Base-by-base conservation (phyloP, 2,113 vertebrate species). In the Sebastes schlegelii region DNA sequence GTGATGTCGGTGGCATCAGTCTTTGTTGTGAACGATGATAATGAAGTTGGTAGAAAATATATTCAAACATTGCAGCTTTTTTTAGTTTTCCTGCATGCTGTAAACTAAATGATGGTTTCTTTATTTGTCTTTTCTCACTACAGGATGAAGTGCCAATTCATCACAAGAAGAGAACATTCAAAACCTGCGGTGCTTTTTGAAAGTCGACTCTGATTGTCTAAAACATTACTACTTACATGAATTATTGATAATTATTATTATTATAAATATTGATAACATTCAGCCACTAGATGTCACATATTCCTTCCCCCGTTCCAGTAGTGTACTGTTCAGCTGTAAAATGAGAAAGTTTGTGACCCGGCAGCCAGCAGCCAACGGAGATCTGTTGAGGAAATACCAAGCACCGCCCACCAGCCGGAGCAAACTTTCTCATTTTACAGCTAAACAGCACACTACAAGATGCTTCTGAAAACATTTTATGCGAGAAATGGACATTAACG, bases 81-180 rank as follows among this genome's bases (percentile, higher is more conserved):
- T 69, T 23, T 7, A 6, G 17, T n/a, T 45, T 52, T 63, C 8
- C 6, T 5, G 2, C 12, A 0, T 52, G n/a, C 40, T 67, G 8
- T 21, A 66, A 63, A 76, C 51, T 3, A 62, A 48, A 21, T 81
- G 1, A 60, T 67, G 1, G 11, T 8, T 11, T 58, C 1, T 75
- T 52, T 78, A 5, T 71, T 13, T 74, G 23, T 74, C 26, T 65
- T 51, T 34, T 40, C 16, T 57, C 43, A 5, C 34, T 9, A 78
- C 87, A 90, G 90, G 51, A 62, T 85, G 8, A 77, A 19, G 14
- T 85, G 74, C 42, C 69, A 74, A 21, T 74, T 79, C 69, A 45
- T 48, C 57, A 46, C 7, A 16, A 34, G 52, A 74, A 69, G 78
- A 52, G n/a, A 61, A n/a, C 2, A 8, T 1, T 21, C 48, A 21